Percentiles rank a stretch among this genome's conserved stretches.
phyloP scores from a whole-genome alignment of 2,113 vertebrate genomes.

The Brachyistius frenatus region DNA sequence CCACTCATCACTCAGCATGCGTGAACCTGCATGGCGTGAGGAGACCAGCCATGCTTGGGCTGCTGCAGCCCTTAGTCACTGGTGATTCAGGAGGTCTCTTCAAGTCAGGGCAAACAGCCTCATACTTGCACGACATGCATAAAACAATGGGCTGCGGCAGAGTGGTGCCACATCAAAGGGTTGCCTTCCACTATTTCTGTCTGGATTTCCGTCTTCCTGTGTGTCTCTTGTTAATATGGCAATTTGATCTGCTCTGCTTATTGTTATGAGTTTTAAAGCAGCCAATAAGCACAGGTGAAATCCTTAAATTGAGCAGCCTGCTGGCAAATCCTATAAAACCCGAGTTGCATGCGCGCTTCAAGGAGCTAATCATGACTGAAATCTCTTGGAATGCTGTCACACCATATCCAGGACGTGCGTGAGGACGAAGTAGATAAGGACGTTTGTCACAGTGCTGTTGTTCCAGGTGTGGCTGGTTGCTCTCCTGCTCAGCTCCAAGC shows the following conservation, averaged over 20 bases:
- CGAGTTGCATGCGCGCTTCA: background rate
- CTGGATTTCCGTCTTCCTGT: conserved; percentile 13
- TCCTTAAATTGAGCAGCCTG: conserved; percentile 23
- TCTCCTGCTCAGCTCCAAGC: background rate
- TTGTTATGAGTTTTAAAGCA: conserved; percentile 1
- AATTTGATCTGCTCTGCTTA: background rate
- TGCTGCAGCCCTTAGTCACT: conserved; percentile 73
- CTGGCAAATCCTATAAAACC: background rate
- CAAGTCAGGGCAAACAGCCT: conserved; percentile 74
- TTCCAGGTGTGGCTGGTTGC: background rate
- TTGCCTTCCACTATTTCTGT: conserved; percentile 23
- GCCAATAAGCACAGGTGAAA: background rate
- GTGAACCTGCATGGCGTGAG: conserved; percentile 69
- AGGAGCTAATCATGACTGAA: background rate
- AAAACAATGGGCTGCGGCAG: conserved; percentile 16
- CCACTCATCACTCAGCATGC: conserved; percentile 26
- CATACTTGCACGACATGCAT: conserved; percentile 40
- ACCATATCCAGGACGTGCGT: conserved; percentile 20
- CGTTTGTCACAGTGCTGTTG: background rate
- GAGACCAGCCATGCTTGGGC: conserved; percentile 39
- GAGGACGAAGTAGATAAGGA: conserved; percentile 17
- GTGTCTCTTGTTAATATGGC: background rate
- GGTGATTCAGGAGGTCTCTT: conserved; percentile 73
- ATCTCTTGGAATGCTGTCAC: conserved; percentile 34
- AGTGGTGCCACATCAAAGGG: conserved; percentile 32